Percentiles rank a stretch among this genome's conserved stretches.
Evolutionary conservation across 2,888 invertebrate genomes (phyloP).

Genomic region (Hecatera dysodea): DNA sequence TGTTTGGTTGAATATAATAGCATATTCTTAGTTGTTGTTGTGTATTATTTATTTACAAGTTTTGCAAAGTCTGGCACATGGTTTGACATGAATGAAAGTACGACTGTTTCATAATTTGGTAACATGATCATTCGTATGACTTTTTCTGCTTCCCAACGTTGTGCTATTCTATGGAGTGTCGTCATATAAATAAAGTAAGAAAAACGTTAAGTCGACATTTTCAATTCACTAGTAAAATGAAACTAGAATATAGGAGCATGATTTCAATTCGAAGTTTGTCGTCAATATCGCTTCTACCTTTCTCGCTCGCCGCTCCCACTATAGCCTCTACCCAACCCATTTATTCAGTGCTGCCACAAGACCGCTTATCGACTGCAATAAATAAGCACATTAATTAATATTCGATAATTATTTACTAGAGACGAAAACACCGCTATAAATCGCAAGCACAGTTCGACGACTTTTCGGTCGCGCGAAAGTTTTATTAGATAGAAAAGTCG

Average conservation of each 20-base stretch:
- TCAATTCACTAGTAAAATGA: not conserved
- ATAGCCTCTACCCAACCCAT: conserved; percentile 26
- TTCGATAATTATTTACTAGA: conserved; percentile 75
- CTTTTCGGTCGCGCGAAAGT: conserved; percentile 65
- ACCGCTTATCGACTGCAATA: conserved; percentile 74
- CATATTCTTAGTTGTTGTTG: too few relatives aligned
- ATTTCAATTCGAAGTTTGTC: not conserved
- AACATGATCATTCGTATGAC: not conserved
- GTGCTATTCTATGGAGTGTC: not conserved
- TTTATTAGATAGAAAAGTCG: conserved; percentile 64
- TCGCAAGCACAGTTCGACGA: conserved; percentile 67
- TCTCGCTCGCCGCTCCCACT: conserved; percentile 27
- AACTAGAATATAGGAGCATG: not conserved
- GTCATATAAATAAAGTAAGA: not conserved
- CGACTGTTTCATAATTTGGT: not conserved
- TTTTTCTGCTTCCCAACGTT: not conserved
- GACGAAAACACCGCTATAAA: conserved; percentile 72
- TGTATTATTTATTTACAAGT: too few relatives aligned
- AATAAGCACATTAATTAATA: conserved; percentile 77
- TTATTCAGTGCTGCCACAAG: conserved; percentile 59
- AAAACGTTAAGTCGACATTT: too few relatives aligned
- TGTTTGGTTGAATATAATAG: too few relatives aligned
- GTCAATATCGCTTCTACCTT: not conserved
- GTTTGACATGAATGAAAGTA: not conserved
- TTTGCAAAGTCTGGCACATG: not conserved